phyloP scores from a whole-genome alignment of 2,113 vertebrate genomes.

The Alexandromys fortis region DNA sequence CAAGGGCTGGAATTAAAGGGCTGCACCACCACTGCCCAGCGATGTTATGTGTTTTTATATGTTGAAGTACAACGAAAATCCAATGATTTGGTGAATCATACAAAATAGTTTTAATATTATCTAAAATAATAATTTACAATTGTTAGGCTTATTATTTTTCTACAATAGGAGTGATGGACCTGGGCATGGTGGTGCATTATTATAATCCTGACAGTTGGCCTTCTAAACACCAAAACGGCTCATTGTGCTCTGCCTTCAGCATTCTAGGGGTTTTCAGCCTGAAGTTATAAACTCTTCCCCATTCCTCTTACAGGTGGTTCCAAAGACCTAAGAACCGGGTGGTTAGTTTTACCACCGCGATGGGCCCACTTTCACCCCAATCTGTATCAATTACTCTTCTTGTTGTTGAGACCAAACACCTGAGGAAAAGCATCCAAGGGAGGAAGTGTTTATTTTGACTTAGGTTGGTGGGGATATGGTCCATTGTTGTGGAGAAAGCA shows the following conservation, averaged over 20 bases:
- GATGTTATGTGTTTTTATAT: neutral
- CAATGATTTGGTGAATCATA: neutral
- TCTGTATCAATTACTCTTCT: neutral
- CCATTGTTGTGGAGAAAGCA: neutral
- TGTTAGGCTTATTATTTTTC: neutral
- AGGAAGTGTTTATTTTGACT: neutral
- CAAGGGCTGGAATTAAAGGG: too few species aligned
- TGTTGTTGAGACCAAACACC: neutral
- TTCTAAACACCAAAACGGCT: neutral
- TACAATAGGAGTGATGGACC: neutral
- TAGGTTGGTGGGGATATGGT: neutral
- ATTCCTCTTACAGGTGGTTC: neutral
- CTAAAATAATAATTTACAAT: neutral
- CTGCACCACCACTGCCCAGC: too few species aligned
- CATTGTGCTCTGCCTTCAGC: neutral
- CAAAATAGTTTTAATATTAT: neutral
- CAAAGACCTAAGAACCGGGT: neutral
- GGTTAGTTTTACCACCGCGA: neutral
- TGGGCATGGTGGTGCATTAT: neutral
- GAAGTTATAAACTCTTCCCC: neutral
- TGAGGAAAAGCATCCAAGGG: neutral
- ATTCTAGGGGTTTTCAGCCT: neutral
- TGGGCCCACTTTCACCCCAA: neutral
- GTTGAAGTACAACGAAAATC: neutral
- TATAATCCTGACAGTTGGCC: neutral